These are phyloP conservation scores for Stictocephala bisonia DNA, from an alignment of 2,888 invertebrate genomes.

Conservation along the genomic window DNA sequence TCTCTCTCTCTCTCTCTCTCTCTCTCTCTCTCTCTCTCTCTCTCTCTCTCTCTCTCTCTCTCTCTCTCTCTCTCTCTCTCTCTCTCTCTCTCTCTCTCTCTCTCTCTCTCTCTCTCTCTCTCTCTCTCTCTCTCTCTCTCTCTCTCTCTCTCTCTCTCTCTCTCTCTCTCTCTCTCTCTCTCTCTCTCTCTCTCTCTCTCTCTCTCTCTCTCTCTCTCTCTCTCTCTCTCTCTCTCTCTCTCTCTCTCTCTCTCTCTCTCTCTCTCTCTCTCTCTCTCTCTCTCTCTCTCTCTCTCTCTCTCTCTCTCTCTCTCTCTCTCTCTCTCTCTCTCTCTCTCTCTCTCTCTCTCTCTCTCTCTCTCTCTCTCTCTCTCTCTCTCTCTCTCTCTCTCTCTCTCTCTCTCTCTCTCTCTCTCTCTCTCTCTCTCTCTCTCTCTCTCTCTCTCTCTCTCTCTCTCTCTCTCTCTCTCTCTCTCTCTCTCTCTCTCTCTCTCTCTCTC, in stretches of 20 bases:
- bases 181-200: neutral
- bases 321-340: neutral
- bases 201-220: neutral
- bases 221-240: neutral
- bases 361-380: neutral
- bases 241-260: neutral
- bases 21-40: neutral
- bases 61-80: neutral
- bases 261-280: neutral
- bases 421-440: neutral
- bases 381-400: neutral
- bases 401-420: neutral
- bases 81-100: neutral
- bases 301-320: neutral
- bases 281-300: neutral
- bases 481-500: neutral
- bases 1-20: neutral
- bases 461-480: neutral
- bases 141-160: neutral
- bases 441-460: neutral
- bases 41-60: neutral
- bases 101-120: neutral
- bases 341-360: neutral
- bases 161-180: neutral
- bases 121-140: neutral